A percentile compares a stretch with the other conserved stretches of the same genome.
These are phyloP conservation scores for Iguana delicatissima DNA, from an alignment of 2,797 vertebrate species.

Conservation along the genomic window DNA sequence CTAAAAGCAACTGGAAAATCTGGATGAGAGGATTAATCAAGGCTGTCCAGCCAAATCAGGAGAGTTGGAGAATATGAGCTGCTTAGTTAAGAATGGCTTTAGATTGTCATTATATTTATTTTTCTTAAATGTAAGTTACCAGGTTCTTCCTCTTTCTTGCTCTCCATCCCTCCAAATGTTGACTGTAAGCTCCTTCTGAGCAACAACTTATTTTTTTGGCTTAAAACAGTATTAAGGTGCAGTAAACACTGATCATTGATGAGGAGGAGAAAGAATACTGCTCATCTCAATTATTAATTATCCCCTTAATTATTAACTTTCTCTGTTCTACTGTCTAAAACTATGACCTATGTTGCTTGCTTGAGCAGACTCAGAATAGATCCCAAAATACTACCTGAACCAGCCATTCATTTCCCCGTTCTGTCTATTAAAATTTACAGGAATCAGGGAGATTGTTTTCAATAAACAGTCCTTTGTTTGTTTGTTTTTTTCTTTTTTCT, in stretches of 20 bases:
- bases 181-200: too few relatives aligned
- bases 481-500: too few relatives aligned
- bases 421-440: background rate
- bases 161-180: background rate
- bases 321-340: background rate
- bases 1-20: too few relatives aligned
- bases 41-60: too few relatives aligned
- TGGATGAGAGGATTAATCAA: too few relatives aligned
- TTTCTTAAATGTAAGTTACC: too few relatives aligned
- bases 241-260: background rate
- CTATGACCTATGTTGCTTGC: background rate
- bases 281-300: too few relatives aligned
- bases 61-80: too few relatives aligned
- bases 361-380: background rate
- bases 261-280: too few relatives aligned
- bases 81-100: too few relatives aligned
- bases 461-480: background rate
- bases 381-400: conserved; percentile 2
- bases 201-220: background rate
- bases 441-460: background rate
- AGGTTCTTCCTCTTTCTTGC: background rate
- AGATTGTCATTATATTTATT: too few relatives aligned
- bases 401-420: conserved; percentile 11
- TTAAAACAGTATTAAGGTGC: background rate
- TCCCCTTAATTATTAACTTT: background rate